These are phyloP conservation scores for Muntiacus muntjak DNA, from an alignment of 2,113 vertebrate genomes.

Conservation along the genomic window DNA sequence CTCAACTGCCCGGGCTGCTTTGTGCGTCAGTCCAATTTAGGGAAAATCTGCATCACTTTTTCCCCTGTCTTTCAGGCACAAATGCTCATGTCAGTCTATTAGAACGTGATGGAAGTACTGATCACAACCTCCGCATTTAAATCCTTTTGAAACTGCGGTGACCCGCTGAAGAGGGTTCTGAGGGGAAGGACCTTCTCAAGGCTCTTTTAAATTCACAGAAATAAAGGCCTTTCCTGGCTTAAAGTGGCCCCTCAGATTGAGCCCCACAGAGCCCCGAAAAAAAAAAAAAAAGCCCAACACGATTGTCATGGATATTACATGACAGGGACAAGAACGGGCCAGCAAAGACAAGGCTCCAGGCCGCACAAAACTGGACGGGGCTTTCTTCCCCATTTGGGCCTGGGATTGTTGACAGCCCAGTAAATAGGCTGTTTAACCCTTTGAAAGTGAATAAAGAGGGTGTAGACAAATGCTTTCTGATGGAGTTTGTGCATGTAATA, in stretches of 20 bases:
- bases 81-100: conserved; percentile 92
- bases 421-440: conserved; percentile 99
- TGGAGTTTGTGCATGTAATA: conserved; percentile 90
- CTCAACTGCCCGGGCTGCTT: conserved; percentile 82
- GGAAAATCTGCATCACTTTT: conserved; percentile 83
- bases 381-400: conserved; percentile 87
- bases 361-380: conserved; percentile 93
- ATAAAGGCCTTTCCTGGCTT: conserved; percentile 98
- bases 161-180: conserved; percentile 95
- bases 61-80: conserved; percentile 86
- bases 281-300: conserved; percentile 95
- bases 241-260: conserved; percentile 97
- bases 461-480: conserved; percentile 95
- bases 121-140: conserved; percentile 90
- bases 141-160: conserved; percentile 93
- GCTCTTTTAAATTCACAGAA: conserved; percentile 99
- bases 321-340: conserved; percentile 95
- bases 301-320: conserved; percentile 99
- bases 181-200: conserved; percentile 93
- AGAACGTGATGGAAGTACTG: conserved; percentile 97
- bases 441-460: conserved; percentile 95
- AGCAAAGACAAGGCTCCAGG: conserved; percentile 90
- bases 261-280: conserved; percentile 93
- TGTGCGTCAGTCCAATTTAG: conserved; percentile 87
- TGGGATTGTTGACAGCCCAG: conserved; percentile 94